Percentiles rank a stretch among this genome's conserved stretches.
phyloP scores from a whole-genome alignment of 2,797 vertebrate species.

The Acanthopagrus latus region DNA sequence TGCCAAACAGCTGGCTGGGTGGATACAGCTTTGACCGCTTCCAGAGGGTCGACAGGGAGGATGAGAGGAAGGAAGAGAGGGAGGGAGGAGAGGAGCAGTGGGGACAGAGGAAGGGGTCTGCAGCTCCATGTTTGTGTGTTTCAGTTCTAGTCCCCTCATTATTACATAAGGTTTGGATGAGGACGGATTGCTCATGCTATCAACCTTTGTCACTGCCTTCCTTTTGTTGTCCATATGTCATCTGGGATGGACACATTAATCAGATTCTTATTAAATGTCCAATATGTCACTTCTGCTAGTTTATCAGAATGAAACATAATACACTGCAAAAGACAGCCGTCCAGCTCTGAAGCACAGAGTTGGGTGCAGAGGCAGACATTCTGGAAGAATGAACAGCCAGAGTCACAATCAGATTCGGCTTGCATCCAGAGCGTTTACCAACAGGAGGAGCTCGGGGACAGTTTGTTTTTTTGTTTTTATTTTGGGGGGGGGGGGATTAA shows the following conservation, averaged over 20 bases:
- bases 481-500: no score
- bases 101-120: slow-evolving; percentile 36
- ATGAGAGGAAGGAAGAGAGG: slow-evolving; percentile 40
- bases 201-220: neutral
- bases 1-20: slow-evolving; percentile 71
- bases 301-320: no score
- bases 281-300: no score
- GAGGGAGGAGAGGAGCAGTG: slow-evolving; percentile 25
- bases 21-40: slow-evolving; percentile 63
- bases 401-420: no score
- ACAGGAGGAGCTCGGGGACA: no score
- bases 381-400: no score
- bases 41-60: slow-evolving; percentile 50
- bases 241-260: neutral
- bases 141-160: neutral
- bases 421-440: no score
- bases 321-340: no score
- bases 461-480: no score
- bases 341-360: no score
- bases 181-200: neutral
- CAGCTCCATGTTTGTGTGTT: slow-evolving; percentile 3
- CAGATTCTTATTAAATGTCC: neutral
- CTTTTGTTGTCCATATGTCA: neutral
- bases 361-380: no score
- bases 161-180: neutral